These are phyloP conservation scores for Coptotermes formosanus DNA, from an alignment of 1,140 invertebrate genomes.

Conservation along the genomic window DNA sequence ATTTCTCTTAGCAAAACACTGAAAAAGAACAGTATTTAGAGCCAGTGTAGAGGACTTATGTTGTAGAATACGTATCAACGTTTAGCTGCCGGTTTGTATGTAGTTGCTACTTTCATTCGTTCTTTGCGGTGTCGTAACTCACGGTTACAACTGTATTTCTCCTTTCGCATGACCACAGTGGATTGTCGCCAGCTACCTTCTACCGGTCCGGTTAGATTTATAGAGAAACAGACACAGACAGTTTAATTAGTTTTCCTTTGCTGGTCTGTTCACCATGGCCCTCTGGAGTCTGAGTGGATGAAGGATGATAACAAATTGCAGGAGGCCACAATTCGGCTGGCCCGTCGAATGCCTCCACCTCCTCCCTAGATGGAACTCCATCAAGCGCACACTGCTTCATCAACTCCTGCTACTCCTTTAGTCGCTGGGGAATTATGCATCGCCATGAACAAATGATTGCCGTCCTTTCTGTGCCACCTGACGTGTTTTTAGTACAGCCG, in stretches of 20 bases:
- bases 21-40: not conserved
- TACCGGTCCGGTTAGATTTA: not conserved
- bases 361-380: not conserved
- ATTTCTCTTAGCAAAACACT: not conserved
- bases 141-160: not conserved
- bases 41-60: not conserved
- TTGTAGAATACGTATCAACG: not conserved
- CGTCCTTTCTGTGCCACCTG: not conserved
- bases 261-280: not conserved
- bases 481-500: not conserved
- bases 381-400: not conserved
- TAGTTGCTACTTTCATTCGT: not conserved
- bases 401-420: not conserved
- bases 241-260: constrained; percentile 10
- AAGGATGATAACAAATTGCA: not conserved
- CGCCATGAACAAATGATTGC: not conserved
- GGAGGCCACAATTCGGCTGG: not conserved
- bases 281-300: not conserved
- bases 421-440: not conserved
- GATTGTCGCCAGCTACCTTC: not conserved
- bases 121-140: not conserved
- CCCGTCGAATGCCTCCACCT: not conserved
- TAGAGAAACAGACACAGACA: constrained; percentile 10
- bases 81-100: not conserved
- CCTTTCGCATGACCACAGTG: not conserved